Percentiles rank a stretch among this genome's conserved stretches.
These are phyloP conservation scores for Mugil cephalus DNA, from an alignment of 2,113 vertebrate species.

Conservation along the genomic window DNA sequence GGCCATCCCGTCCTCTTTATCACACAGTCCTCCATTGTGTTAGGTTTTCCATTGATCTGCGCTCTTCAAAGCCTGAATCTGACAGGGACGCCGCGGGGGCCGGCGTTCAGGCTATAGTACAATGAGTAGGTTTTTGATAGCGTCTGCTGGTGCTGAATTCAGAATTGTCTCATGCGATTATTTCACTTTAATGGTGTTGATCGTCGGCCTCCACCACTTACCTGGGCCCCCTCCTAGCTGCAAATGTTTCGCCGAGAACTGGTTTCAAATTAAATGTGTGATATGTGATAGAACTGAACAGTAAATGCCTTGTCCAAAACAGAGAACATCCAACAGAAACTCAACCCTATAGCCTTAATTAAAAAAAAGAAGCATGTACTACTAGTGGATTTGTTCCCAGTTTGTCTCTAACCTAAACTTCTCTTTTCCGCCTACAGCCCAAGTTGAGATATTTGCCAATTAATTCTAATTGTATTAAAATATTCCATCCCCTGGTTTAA, in stretches of 20 bases:
- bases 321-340: not conserved
- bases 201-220: not conserved
- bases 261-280: too few relatives aligned
- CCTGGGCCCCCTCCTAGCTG: not conserved
- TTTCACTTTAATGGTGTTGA: not conserved
- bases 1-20: too few relatives aligned
- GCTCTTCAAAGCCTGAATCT: conserved; percentile 5
- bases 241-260: not conserved
- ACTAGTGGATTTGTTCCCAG: too few relatives aligned
- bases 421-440: conserved; percentile 1
- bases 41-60: not conserved
- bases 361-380: not conserved
- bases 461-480: conserved; percentile 21
- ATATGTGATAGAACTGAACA: not conserved
- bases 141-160: not conserved
- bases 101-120: not conserved
- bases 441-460: conserved; percentile 3
- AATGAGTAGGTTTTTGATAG: not conserved
- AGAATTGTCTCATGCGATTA: not conserved
- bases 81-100: not conserved
- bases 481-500: conserved; percentile 7
- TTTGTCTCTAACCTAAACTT: not conserved
- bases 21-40: too few relatives aligned
- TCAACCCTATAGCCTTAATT: too few relatives aligned
- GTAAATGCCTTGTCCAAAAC: too few relatives aligned